phyloP scores from a whole-genome alignment of 2,113 vertebrate species.

The Panurus biarmicus region DNA sequence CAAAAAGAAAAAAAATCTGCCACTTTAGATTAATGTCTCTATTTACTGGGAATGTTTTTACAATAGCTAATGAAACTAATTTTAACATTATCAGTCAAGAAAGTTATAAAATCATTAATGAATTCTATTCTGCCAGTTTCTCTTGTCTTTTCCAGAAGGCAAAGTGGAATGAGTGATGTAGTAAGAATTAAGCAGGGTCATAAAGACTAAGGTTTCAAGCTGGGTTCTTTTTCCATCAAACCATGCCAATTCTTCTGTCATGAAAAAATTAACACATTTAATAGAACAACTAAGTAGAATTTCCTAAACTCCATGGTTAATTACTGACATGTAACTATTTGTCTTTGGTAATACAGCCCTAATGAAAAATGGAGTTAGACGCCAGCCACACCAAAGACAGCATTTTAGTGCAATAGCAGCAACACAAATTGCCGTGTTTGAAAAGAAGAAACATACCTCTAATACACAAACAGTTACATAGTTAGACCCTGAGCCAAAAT shows the following conservation, averaged over 20 bases:
- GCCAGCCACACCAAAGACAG: background rate
- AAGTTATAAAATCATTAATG: conserved; percentile 30
- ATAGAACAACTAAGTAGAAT: background rate
- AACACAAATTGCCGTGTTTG: background rate
- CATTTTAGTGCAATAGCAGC: background rate
- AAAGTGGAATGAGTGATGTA: conserved; percentile 21
- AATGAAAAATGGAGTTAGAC: background rate
- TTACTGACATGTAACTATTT: conserved; percentile 21
- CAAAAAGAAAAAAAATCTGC: background rate
- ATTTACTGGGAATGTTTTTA: conserved; percentile 6
- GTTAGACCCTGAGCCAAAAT: background rate
- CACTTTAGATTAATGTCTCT: background rate
- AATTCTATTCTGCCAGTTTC: background rate
- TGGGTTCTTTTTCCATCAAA: conserved; percentile 13
- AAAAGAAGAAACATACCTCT: background rate
- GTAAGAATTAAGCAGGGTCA: conserved; percentile 37
- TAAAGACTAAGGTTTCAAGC: conserved; percentile 39
- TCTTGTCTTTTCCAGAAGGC: conserved; percentile 31
- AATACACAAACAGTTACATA: background rate
- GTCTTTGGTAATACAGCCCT: background rate
- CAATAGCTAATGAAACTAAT: conserved; percentile 42
- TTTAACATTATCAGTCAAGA: conserved; percentile 48
- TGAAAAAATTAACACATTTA: conserved; percentile 35
- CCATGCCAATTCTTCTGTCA: background rate
- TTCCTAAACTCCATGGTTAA: conserved; percentile 1